Base-by-base conservation (phyloP, 2,113 vertebrate species). In the Dascyllus trimaculatus region DNA sequence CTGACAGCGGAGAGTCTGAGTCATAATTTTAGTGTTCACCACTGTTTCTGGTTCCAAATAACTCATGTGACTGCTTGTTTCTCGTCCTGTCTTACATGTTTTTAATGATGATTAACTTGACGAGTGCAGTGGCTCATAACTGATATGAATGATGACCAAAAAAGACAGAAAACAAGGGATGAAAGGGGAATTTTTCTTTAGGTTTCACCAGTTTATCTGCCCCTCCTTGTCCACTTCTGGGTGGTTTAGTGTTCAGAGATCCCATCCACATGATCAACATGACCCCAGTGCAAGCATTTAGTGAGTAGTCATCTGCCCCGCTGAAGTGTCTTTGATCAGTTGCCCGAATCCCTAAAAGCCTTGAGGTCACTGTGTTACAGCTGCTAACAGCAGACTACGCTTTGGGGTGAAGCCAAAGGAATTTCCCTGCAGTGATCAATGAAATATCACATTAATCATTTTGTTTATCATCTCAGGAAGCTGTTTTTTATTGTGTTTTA, bases 251-350 rank as follows among this genome's bases (percentile, higher is more conserved):
- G 54, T 52, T 76, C 60, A 59, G 35, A 65, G 62, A 67, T 57
- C 46, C 46, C 58, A 5, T 68, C 81, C 85, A 80, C 78, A 79
- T 85, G 82, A 88, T 75, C 79, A 78, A 65, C 75, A 77, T 75
- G 78, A 80, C 78, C 71, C 66, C 69, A 21, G 71, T 40, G 59
- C 43, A n/a, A 32, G 57, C 58, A 18, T 70, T 67, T 79, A 75
- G 58, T 38, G 61, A 49, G 61, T 5, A 65, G 86, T 85, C 80
- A 82, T 81, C 81, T 72, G 61, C 61, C 57, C 49, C 4, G 9
- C 57, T 77, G 18, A 76, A 61, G 45, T 10, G 71, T 75, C 85
- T 85, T 79, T 88, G 79, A 86, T 86, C 77, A 38, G 25, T 35
- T 67, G 38, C 17, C 26, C 62, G 58, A 73, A 62, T 79, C 76